Base-by-base conservation (phyloP, 2,888 invertebrate species). In the Empis livida region DNA sequence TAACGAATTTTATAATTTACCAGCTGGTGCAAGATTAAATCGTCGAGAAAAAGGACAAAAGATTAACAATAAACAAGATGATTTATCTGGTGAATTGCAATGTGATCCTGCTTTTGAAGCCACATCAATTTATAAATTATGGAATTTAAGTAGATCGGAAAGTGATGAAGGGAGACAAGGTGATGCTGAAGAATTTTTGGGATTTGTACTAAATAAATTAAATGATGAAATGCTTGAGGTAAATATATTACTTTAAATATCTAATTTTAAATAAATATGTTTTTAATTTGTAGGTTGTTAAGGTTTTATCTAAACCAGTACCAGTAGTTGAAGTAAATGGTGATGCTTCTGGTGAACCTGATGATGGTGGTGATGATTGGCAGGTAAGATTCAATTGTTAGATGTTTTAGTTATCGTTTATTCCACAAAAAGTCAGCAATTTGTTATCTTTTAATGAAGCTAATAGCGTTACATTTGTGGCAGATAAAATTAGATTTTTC, bases 161-260 rank as follows among this genome's bases (percentile, higher is more conserved):
- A 62, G 65, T 52, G 83, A 88, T 45, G 90, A 91, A 65, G 95
- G 93, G 1, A 75, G 90, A 16, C 96, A 96, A 67, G 95, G 96
- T 64, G 96, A 97, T 71, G 96, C 96, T 0, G 96, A 97, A 68
- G 96, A 97, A 66, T 95, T 96, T 71, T 76, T 96, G 2, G 88
- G 92, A 9, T 91, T 88, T 64, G 75, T 96, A 52, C 76, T 97
- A 20, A 96, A 95, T 71, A 89, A 89, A 23, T 78, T 96, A 47
- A 94, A 95, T 63, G 96, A 96, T 68, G 96, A 97, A 73, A 94
- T 96, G 92, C 76, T 91, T 3, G 90, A 92, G 75, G 86, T 89
- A 59, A 63, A 52, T 40, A n/a, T 43, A 10, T 10, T 30, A 23
- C 15, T 32, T 47, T 40, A 13, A 38, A 45, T n/a, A n/a, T n/a